phyloP scores from a whole-genome alignment of 2,113 vertebrate genomes.

The Odobenus rosmarus region DNA sequence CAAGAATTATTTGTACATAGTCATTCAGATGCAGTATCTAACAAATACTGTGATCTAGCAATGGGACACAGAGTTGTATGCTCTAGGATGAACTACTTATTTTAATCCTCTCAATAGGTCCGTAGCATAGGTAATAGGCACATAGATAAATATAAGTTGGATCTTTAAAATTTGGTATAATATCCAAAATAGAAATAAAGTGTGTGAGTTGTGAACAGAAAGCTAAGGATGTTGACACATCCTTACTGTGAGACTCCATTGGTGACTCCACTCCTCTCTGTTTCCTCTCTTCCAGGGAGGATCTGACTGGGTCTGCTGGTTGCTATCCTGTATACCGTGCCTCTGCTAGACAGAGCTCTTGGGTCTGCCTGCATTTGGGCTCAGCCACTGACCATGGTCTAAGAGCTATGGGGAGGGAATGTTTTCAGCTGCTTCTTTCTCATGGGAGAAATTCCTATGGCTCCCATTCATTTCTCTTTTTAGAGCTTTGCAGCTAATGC shows the following conservation, averaged over 20 bases:
- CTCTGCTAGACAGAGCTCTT: neutral
- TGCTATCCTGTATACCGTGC: neutral
- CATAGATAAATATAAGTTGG: neutral
- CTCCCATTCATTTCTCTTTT: neutral
- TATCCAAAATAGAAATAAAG: neutral
- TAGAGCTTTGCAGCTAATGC: neutral
- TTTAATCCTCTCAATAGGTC: neutral
- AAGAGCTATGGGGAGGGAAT: rapidly evolving
- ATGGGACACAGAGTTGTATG: neutral
- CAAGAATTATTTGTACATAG: neutral
- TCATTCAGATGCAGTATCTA: neutral
- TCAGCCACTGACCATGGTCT: neutral
- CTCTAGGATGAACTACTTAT: neutral
- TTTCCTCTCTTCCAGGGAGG: neutral
- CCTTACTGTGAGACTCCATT: neutral
- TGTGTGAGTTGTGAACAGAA: neutral
- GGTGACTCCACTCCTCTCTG: neutral
- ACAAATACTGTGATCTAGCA: neutral
- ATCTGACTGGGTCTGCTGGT: neutral
- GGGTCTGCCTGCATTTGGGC: neutral
- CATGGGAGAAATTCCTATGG: neutral
- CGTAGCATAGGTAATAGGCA: neutral
- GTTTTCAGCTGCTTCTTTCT: neutral
- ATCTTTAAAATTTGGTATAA: neutral
- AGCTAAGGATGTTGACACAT: neutral